A percentile compares a stretch with the other conserved stretches of the same genome.
phyloP scores from a whole-genome alignment of 2,888 invertebrate genomes.

The Tuberolachnus salignus region DNA sequence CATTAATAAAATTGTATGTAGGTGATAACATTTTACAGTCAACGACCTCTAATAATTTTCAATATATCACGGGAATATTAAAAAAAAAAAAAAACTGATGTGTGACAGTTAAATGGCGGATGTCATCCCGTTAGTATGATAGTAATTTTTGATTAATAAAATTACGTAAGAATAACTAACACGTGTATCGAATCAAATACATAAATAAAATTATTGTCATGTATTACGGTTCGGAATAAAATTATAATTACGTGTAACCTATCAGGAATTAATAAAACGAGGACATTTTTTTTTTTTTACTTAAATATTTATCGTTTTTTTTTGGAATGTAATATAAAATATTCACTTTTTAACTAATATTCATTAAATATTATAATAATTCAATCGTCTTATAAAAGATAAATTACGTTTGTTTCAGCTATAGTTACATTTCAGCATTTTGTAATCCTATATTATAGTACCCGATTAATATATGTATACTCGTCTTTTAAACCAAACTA shows the following conservation, averaged over 20 bases:
- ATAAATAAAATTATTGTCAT: slow-evolving; percentile 2
- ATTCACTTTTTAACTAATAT: too few relatives aligned
- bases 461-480: too few relatives aligned
- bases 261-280: not conserved
- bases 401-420: not conserved
- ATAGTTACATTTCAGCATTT: not conserved
- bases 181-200: not conserved
- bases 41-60: slow-evolving; percentile 24
- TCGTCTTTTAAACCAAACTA: not conserved
- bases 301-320: not conserved
- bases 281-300: not conserved
- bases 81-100: slow-evolving; percentile 13
- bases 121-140: not conserved
- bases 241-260: not conserved
- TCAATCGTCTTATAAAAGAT: too few relatives aligned
- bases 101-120: slow-evolving; percentile 5
- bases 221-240: not conserved
- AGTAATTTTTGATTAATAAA: not conserved
- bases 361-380: too few relatives aligned
- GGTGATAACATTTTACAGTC: not conserved
- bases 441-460: too few relatives aligned
- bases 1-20: too few relatives aligned
- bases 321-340: too few relatives aligned
- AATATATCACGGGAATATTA: slow-evolving; percentile 3
- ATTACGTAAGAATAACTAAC: not conserved